Evolutionary conservation across 2,113 vertebrate species (phyloP), one percentile per base, ranked within the genome.

Genomic region (Sinocyclocheilus rhinocerous): DNA sequence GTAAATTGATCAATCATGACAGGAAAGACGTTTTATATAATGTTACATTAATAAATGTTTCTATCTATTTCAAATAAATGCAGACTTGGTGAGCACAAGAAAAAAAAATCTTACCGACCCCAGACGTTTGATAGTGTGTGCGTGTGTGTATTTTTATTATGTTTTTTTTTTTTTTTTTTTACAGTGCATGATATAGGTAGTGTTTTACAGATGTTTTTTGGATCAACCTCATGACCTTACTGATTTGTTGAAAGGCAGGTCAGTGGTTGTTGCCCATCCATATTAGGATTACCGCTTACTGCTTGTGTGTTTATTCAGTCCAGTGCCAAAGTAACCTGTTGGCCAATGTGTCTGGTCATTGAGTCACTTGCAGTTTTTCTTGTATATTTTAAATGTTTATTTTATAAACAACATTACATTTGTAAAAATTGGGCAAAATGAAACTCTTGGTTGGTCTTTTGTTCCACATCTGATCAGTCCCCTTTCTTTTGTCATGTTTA

Each of bases 241-340:
- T 65, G 11, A 65, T 65, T 65, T 26, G n/a, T 11, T 65, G 61
- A 65, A 65, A 65, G 61, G 18, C 18, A 8, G 22, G 39, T 45
- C 72, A 73, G 70, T 73, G 70, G 36, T 73, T 39, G 20, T 73
- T 73, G 70, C 39, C 16, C 33, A 39, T 18, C 67, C 67, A 36
- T 39, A 36, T 70, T 39, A 39, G 33, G 33, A 70, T 70, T 72
- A 42, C 69, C 4, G 11, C n/a, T 13, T 26, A 63, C 9, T 63
- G 33, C 36, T 42, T 11, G 18, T 72, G 69, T 72, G 69, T 72
- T 72, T 72, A 72, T 72, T 39, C 69, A 72, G 10, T 39, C 33
- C 33, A 36, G 33, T 42, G 33, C 33, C 69, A 72, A 22, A 39
- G 8, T 70, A 39, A 70, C 33, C 69, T 39, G 33, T 11, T 72